A percentile compares a stretch with the other conserved stretches of the same genome.
These are phyloP conservation scores for Lathamus discolor DNA, from an alignment of 2,113 vertebrate species.

Conservation along the genomic window DNA sequence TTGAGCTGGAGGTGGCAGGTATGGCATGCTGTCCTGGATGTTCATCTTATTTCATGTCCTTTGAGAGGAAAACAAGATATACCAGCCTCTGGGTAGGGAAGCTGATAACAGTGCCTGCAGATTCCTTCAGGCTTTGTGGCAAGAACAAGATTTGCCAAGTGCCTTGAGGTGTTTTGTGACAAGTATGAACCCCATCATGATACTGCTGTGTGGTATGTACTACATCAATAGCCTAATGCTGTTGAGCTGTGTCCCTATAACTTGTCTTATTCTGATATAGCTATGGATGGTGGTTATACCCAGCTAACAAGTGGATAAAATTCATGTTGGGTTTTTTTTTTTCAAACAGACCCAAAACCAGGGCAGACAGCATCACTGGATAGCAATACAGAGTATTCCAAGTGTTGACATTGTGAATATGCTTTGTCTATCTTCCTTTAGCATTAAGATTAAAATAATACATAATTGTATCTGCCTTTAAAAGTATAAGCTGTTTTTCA, in stretches of 20 bases:
- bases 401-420: background rate
- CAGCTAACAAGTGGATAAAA: background rate
- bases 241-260: background rate
- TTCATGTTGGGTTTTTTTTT: accelerated
- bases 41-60: background rate
- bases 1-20: background rate
- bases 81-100: background rate
- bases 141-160: background rate
- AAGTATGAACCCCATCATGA: background rate
- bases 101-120: background rate
- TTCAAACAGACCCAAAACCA: background rate
- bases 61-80: background rate
- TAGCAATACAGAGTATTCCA: background rate
- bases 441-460: slow-evolving; percentile 20
- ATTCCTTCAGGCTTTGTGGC: background rate
- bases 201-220: background rate
- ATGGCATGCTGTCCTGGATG: background rate
- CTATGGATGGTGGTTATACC: background rate
- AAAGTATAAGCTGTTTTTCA: slow-evolving; percentile 7
- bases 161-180: background rate
- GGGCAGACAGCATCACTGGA: background rate
- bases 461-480: background rate
- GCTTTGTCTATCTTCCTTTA: background rate
- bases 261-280: background rate
- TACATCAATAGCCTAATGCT: background rate